These are phyloP conservation scores for Acleris cristana DNA, from an alignment of 2,888 invertebrate species.

Conservation along the genomic window DNA sequence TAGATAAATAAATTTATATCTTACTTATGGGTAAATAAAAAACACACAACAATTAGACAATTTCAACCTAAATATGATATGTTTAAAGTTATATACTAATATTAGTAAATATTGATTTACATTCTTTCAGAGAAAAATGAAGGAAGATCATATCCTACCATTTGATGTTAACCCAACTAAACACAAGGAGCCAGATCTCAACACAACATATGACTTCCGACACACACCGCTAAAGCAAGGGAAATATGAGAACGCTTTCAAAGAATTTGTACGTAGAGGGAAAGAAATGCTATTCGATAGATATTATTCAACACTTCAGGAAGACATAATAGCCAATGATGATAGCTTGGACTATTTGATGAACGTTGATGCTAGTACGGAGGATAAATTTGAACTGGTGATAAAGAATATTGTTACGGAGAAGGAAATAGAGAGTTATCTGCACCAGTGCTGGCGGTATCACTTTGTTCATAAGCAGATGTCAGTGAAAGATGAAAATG, in stretches of 20 bases:
- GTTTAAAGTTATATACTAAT: too few relatives aligned
- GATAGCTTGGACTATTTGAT: slow-evolving; percentile 62
- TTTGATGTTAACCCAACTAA: slow-evolving; percentile 60
- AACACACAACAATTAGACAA: too few relatives aligned
- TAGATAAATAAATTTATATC: too few relatives aligned
- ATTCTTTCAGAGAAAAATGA: slow-evolving; percentile 59
- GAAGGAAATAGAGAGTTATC: slow-evolving; percentile 71
- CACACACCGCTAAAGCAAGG: slow-evolving; percentile 66
- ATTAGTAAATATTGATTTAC: background rate
- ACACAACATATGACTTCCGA: slow-evolving; percentile 62
- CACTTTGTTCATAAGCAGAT: slow-evolving; percentile 62
- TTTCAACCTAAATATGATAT: too few relatives aligned
- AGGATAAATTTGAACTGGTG: slow-evolving; percentile 70
- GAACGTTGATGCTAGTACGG: slow-evolving; percentile 68
- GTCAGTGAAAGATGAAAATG: slow-evolving; percentile 48
- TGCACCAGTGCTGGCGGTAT: slow-evolving; percentile 74
- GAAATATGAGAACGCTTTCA: slow-evolving; percentile 68
- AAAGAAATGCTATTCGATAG: slow-evolving; percentile 71
- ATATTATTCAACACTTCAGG: slow-evolving; percentile 53
- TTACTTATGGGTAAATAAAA: too few relatives aligned
- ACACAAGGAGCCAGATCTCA: slow-evolving; percentile 62
- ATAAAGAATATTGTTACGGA: slow-evolving; percentile 61
- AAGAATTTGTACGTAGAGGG: slow-evolving; percentile 68
- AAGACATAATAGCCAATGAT: slow-evolving; percentile 48
- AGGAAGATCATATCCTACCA: slow-evolving; percentile 66